Evolutionary conservation across 1,140 invertebrate genomes (phyloP).

Genomic region (Cotesia chilonis): DNA sequence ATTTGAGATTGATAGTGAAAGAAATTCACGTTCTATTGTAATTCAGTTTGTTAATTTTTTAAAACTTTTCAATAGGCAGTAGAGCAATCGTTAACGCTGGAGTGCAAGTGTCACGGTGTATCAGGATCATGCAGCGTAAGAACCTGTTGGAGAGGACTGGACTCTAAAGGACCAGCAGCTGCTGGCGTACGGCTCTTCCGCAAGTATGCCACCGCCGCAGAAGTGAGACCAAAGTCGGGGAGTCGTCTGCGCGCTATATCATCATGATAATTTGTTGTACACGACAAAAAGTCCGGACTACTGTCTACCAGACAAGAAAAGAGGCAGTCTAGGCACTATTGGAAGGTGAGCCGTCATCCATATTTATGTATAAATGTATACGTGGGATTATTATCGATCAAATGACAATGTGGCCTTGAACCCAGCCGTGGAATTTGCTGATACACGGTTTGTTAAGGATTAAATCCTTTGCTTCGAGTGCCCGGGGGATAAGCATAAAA

Average conservation of each 20-base stretch:
- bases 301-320: slow-evolving; percentile 70
- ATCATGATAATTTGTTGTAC: slow-evolving; percentile 71
- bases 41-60: slow-evolving; percentile 25
- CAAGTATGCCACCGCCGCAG: slow-evolving; percentile 60
- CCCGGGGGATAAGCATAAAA: slow-evolving; percentile 30
- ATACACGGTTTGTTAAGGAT: slow-evolving; percentile 29
- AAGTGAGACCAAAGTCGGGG: slow-evolving; percentile 59
- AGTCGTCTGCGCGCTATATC: slow-evolving; percentile 59
- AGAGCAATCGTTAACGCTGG: slow-evolving; percentile 66
- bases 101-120: slow-evolving; percentile 77
- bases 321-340: slow-evolving; percentile 72
- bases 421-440: slow-evolving; percentile 27
- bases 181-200: slow-evolving; percentile 62
- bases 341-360: slow-evolving; percentile 65
- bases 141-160: slow-evolving; percentile 74
- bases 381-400: slow-evolving; percentile 21
- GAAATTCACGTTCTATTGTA: background rate
- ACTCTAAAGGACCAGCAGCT: slow-evolving; percentile 58
- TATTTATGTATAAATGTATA: background rate
- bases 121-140: slow-evolving; percentile 74
- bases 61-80: slow-evolving; percentile 58
- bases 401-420: slow-evolving; percentile 14
- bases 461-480: slow-evolving; percentile 1
- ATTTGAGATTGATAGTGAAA: background rate
- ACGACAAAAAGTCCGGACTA: slow-evolving; percentile 75